Percentiles rank a stretch among this genome's conserved stretches.
Evolutionary conservation across 2,797 vertebrate genomes (phyloP).

Genomic region (Remorina albescens): DNA sequence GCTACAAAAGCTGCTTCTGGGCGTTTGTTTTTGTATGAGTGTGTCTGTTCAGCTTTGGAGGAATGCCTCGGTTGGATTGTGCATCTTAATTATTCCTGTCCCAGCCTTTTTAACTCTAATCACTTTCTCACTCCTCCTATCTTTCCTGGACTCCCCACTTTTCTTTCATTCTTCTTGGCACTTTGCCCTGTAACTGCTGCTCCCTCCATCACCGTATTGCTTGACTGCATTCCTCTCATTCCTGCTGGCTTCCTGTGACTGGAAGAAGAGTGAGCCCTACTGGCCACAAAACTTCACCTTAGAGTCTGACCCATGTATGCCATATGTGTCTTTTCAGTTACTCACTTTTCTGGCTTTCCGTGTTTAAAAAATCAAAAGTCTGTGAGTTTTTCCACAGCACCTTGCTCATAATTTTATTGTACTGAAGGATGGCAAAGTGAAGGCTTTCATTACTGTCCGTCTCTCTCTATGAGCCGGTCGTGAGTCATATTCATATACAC

Average conservation of each 20-base stretch:
- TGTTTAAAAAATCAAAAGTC: conserved; percentile 16
- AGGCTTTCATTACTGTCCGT: background rate
- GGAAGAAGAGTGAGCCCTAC: conserved; percentile 68
- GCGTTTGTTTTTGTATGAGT: conserved; percentile 11
- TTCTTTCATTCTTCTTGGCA: conserved; percentile 66
- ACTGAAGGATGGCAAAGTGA: conserved; percentile 5
- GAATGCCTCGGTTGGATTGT: background rate
- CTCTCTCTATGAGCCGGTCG: conserved; percentile 3
- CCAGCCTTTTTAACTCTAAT: conserved; percentile 23
- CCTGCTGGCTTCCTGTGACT: conserved; percentile 82
- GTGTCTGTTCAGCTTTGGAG: background rate
- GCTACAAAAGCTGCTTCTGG: background rate
- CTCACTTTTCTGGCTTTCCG: conserved; percentile 18
- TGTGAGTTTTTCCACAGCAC: conserved; percentile 10
- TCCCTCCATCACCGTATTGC: conserved; percentile 77
- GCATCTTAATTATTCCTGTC: conserved; percentile 14
- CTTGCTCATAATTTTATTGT: conserved; percentile 1
- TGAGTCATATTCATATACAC: background rate
- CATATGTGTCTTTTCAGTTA: conserved; percentile 43
- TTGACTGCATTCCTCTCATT: conserved; percentile 84
- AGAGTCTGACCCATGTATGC: conserved; percentile 57
- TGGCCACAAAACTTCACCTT: conserved; percentile 73
- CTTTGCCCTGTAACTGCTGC: conserved; percentile 77
- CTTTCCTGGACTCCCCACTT: conserved; percentile 42
- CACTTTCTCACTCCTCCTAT: conserved; percentile 48